These are phyloP conservation scores for Tringa solitaria DNA, from an alignment of 2,113 vertebrate genomes.

Conservation along the genomic window DNA sequence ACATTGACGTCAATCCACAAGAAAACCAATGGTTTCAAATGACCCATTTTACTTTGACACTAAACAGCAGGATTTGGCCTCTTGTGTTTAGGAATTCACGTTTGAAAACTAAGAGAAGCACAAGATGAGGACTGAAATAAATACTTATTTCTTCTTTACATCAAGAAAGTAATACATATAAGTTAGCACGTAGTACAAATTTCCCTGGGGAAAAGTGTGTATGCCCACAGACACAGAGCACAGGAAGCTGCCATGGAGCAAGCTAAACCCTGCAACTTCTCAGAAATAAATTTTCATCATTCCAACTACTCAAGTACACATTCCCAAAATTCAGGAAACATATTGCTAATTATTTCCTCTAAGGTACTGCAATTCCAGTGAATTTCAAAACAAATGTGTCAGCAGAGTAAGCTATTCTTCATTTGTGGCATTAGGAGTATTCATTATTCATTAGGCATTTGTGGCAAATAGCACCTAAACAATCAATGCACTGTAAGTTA, in stretches of 20 bases:
- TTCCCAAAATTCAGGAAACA: neutral
- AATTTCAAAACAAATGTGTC: neutral
- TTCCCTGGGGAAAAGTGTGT: neutral
- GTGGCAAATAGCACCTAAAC: neutral
- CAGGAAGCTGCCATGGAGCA: neutral
- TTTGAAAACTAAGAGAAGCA: neutral
- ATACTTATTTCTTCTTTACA: neutral
- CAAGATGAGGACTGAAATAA: neutral
- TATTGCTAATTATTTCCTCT: slow-evolving; percentile 20
- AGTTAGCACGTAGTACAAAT: neutral
- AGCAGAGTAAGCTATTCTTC: neutral
- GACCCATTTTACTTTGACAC: neutral
- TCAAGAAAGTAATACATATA: neutral
- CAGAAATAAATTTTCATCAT: neutral
- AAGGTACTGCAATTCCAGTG: neutral
- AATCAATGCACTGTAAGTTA: neutral
- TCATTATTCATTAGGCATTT: too few relatives aligned
- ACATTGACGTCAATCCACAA: neutral
- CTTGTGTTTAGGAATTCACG: neutral
- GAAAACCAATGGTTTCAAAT: neutral
- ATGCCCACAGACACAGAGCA: neutral
- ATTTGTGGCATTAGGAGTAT: neutral
- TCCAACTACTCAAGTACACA: neutral
- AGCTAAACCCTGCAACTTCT: neutral
- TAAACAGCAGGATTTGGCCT: neutral